Conservation (phyloP, 2,797 vertebrate species). For the Onychomys arenicola region DNA sequence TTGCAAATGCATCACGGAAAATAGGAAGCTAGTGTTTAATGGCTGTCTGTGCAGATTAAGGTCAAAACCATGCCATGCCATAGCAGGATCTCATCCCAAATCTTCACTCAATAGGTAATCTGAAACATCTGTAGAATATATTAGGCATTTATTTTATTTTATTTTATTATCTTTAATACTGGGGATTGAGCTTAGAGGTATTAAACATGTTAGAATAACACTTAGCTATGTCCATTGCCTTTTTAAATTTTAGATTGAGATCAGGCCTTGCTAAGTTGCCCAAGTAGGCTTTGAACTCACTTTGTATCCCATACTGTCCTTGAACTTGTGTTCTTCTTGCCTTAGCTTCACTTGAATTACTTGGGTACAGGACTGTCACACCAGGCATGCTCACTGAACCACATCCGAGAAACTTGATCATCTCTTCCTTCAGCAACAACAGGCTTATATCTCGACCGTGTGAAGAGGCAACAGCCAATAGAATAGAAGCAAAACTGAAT, state of each 20-base stretch:
- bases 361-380: not conserved
- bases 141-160: not conserved
- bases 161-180: not conserved
- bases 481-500: too few species aligned
- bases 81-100: not conserved
- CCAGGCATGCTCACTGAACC: too few species aligned
- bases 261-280: not conserved
- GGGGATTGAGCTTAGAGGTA: not conserved
- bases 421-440: too few species aligned
- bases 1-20: constrained; percentile 91
- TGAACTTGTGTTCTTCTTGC: not conserved
- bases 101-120: constrained; percentile 72
- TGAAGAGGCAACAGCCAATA: too few species aligned
- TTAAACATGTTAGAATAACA: too few species aligned
- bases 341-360: not conserved
- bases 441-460: too few species aligned
- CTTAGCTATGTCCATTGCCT: not conserved
- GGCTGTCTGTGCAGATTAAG: constrained; percentile 92
- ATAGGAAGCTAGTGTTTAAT: constrained; percentile 93
- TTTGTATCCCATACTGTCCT: not conserved
- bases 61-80: constrained; percentile 82
- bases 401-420: too few species aligned
- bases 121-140: not conserved
- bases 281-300: not conserved
- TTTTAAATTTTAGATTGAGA: not conserved